Percentiles rank a stretch among this genome's conserved stretches.
These are phyloP conservation scores for Parnassius apollo DNA, from an alignment of 2,888 invertebrate species.

Conservation along the genomic window DNA sequence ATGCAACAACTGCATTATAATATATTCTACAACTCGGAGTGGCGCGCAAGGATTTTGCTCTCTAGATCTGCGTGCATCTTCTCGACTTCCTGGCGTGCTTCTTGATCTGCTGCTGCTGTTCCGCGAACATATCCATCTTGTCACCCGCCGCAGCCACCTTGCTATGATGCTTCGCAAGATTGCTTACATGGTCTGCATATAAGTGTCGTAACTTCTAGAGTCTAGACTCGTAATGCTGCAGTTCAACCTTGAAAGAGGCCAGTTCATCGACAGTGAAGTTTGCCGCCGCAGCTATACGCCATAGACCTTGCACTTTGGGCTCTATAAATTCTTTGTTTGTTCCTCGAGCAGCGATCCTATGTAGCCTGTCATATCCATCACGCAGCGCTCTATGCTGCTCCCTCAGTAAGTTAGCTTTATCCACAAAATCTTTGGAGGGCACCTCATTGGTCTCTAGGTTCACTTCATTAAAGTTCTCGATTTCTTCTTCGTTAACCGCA, in stretches of 20 bases:
- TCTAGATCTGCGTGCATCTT: constrained; percentile 92
- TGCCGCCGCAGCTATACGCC: constrained; percentile 89
- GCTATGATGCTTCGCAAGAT: constrained; percentile 83
- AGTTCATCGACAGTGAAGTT: constrained; percentile 92
- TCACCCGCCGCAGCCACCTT: constrained; percentile 82
- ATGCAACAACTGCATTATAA: background rate
- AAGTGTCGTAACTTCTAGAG: constrained; percentile 90
- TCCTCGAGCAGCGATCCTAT: constrained; percentile 87
- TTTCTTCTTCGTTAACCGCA: constrained; percentile 86
- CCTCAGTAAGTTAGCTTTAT: constrained; percentile 86
- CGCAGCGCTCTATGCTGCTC: constrained; percentile 88
- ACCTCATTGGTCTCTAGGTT: constrained; percentile 71
- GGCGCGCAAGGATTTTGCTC: constrained; percentile 86
- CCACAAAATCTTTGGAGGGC: constrained; percentile 82
- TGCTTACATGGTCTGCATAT: constrained; percentile 89
- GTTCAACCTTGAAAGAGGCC: constrained; percentile 82
- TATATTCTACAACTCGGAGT: constrained; percentile 85
- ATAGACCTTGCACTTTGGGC: constrained; percentile 93
- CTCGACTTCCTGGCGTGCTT: constrained; percentile 92
- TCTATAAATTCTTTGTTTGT: constrained; percentile 93
- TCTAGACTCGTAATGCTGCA: constrained; percentile 93
- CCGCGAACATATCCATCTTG: constrained; percentile 82
- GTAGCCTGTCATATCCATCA: constrained; percentile 89
- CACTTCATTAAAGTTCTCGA: constrained; percentile 87
- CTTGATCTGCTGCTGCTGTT: constrained; percentile 89